Percentiles rank a stretch among this genome's conserved stretches.
Evolutionary conservation across 2,113 vertebrate species (phyloP).

Genomic region (Mesembrinibis cayennensis): DNA sequence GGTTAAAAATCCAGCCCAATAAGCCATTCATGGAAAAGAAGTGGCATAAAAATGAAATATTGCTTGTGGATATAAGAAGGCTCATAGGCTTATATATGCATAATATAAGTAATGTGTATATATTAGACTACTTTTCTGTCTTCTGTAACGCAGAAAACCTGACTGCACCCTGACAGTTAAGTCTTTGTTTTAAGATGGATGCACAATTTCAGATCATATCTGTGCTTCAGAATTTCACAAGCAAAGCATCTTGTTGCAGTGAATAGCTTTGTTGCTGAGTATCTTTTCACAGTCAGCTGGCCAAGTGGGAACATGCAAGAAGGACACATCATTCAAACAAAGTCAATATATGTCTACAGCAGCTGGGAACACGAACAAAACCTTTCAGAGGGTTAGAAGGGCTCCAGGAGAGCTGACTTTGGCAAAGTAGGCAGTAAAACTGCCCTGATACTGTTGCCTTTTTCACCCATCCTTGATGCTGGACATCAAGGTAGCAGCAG

Average conservation of each 20-base stretch:
- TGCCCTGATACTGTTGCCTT: not conserved
- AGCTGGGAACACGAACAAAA: not conserved
- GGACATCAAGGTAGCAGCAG: not conserved
- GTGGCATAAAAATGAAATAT: not conserved
- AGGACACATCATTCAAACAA: not conserved
- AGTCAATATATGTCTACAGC: not conserved
- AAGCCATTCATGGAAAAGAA: not conserved
- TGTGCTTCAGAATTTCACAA: not conserved
- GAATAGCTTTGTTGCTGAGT: not conserved
- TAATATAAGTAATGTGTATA: not conserved
- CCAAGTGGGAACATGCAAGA: conserved; percentile 2
- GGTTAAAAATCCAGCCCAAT: not conserved
- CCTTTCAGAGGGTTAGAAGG: not conserved
- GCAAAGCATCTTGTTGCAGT: not conserved
- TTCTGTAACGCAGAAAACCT: not conserved
- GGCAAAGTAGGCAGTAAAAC: not conserved
- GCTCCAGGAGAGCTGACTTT: not conserved
- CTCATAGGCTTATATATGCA: not conserved
- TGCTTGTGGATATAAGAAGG: not conserved
- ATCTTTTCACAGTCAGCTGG: not conserved
- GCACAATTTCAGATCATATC: not conserved
- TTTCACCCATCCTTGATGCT: not conserved
- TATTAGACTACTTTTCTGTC: not conserved
- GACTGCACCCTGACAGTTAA: not conserved
- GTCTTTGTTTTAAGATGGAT: not conserved